Base-by-base conservation (phyloP, 2,888 invertebrate species). In the Chymomyza fuscimana region DNA sequence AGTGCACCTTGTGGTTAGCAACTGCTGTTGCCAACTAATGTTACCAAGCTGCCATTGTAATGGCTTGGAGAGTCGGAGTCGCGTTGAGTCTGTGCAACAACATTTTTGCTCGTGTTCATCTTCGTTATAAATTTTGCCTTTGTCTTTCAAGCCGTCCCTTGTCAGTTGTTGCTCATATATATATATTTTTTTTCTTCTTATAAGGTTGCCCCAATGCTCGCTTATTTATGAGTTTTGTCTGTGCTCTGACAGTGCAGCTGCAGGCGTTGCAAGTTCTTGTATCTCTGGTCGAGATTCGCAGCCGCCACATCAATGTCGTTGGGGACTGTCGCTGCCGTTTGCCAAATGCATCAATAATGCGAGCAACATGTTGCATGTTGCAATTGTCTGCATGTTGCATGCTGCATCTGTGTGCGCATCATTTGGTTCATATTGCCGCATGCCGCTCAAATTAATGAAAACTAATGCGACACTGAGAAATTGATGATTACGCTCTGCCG, bases 401-500 rank as follows among this genome's bases (percentile, higher is more conserved):
- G 40, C 40, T 83, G 86, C 87, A 82, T 77, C 86, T 87, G 88
- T 46, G 40, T 80, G 80, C 80, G 78, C 80, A 80, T 79, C 78
- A 80, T 80, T 80, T 80, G 80, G 70, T 25, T 15, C 22, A 16
- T 46, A 46, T 46, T 46, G 40, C 40, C 40, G 40, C 40, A 46
- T 46, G 87, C 77, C 79, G 86, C 78, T 86, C 88, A 86, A 88
- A 86, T 86, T 86, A 86, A 88, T 88, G 85, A 87, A 86, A 88
- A 88, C 85, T 88, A 88, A 88, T 85, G 85, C 85, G 88, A 88
- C 88, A 87, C 85, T 88, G 84, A 88, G 83, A 83, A 85, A 85
- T 85, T 88, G 88, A 88, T 85, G 88, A 85, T 84, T 84, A 84
- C 86, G 15, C 85, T 77, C 67, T 73, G 78, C 69, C 73, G 82